Evolutionary conservation across 2,113 vertebrate genomes (phyloP).

Genomic region (Sphaerodactylus townsendi): DNA sequence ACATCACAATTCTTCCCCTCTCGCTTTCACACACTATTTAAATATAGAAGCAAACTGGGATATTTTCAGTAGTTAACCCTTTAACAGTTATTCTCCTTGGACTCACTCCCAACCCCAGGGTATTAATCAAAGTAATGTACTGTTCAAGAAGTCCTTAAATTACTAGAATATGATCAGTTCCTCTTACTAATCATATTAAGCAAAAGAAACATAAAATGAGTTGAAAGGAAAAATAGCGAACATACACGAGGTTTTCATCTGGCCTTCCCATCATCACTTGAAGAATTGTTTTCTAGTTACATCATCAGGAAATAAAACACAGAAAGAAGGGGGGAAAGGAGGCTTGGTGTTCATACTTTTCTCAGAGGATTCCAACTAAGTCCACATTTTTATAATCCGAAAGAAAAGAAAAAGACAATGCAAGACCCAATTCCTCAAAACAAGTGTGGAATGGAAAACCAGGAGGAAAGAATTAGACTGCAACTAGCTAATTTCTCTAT

Average conservation of each 20-base stretch:
- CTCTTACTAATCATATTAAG: constrained; percentile 62
- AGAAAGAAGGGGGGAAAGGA: constrained; percentile 48
- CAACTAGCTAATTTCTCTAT: constrained; percentile 45
- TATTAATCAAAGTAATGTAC: constrained; percentile 37
- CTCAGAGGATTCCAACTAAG: constrained; percentile 37
- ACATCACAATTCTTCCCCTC: background rate
- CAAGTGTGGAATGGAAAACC: background rate
- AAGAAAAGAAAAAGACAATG: background rate
- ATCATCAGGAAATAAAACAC: constrained; percentile 85
- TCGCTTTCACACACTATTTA: background rate
- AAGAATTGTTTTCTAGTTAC: constrained; percentile 84
- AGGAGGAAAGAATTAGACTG: constrained; percentile 18
- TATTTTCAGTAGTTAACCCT: constrained; percentile 40
- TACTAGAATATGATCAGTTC: constrained; percentile 63
- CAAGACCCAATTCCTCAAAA: background rate
- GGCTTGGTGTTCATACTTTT: constrained; percentile 56
- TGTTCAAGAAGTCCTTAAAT: constrained; percentile 58
- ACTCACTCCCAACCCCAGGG: constrained; percentile 33
- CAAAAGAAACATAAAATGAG: constrained; percentile 62
- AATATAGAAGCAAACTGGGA: constrained; percentile 15
- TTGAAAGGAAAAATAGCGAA: constrained; percentile 67
- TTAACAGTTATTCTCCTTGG: constrained; percentile 41
- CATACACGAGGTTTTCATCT: constrained; percentile 72
- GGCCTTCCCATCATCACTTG: constrained; percentile 84
- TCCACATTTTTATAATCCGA: background rate